Evolutionary conservation across 2,888 invertebrate genomes (phyloP), one percentile per base, ranked within the genome.

Genomic region (Myathropa florea): DNA sequence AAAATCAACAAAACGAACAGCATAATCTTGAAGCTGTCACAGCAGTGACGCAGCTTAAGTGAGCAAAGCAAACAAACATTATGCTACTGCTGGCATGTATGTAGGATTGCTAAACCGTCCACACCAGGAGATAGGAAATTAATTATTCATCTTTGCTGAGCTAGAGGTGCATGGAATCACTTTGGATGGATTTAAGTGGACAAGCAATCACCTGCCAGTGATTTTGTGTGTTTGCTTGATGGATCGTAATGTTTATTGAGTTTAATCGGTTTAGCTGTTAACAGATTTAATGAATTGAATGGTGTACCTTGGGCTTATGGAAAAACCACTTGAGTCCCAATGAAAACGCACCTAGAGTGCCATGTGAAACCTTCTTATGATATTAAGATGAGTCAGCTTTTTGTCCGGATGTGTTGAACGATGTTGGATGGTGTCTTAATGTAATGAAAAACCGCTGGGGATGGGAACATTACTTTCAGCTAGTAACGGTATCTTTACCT

Each of bases 21-120:
- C 68, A 63, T 68, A 67, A 63, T 76, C 76, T 67, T 46, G 26
- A 53, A 76, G 75, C 80, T 80, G 76, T 84, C 84, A 71, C 70
- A 63, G 33, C 65, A 65, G 39, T 75, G 55, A 70, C 64, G 59
- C 70, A 57, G 12, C 57, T 61, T 18, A 21, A 21, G 23, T 23
- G 21, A 53, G 60, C 53, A 26, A 68, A 21, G 55, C 46, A 72
- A 53, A 46, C 10, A 67, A 10, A 23, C 9, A 24, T 30, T 12
- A 6, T 55, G 57, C 39, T 46, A 46, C 46, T 7, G 46, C 46
- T 46, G 7, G 12, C 33, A 12, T 4, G 7, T 6, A 36, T 65
- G 26, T 30, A 18, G 14, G 33, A 10, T 71, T 71, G 24, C 76
- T 60, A 67, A 28, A 76, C 59, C 59, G 21, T 67, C 36, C 46